These are phyloP conservation scores for Helleia helle DNA, from an alignment of 2,888 invertebrate genomes.

Conservation along the genomic window DNA sequence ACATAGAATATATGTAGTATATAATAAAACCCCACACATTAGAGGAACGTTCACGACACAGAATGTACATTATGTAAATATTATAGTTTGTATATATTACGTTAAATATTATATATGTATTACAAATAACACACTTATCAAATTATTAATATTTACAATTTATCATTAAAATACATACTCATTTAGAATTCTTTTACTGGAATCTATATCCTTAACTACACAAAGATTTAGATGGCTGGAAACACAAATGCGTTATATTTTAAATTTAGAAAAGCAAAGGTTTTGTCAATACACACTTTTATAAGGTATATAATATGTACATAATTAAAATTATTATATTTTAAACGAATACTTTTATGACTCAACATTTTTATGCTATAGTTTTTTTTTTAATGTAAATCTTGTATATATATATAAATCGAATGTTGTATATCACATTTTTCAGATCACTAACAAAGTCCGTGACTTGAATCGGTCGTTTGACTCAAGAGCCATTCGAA, in stretches of 20 bases:
- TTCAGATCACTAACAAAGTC: too few relatives aligned
- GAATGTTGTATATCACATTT: too few relatives aligned
- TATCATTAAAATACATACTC: constrained; percentile 37
- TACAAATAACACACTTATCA: constrained; percentile 48
- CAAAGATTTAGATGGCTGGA: not conserved
- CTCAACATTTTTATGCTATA: too few relatives aligned
- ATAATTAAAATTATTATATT: too few relatives aligned
- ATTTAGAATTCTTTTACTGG: constrained; percentile 45
- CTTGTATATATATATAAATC: too few relatives aligned
- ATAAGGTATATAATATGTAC: too few relatives aligned
- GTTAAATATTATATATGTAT: constrained; percentile 33
- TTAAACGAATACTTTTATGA: too few relatives aligned
- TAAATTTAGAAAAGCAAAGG: constrained; percentile 12
- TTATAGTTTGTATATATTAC: constrained; percentile 30
- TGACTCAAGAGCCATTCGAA: too few relatives aligned
- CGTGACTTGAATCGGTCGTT: too few relatives aligned
- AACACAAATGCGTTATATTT: constrained; percentile 11
- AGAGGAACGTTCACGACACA: constrained; percentile 65
- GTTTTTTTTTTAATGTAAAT: too few relatives aligned
- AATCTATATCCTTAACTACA: constrained; percentile 1
- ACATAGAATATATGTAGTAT: constrained; percentile 37
- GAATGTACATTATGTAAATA: constrained; percentile 37
- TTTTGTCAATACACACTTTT: too few relatives aligned
- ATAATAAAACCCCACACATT: constrained; percentile 53
- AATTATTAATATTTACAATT: constrained; percentile 55